Evolutionary conservation across 2,888 invertebrate genomes (phyloP).

Genomic region (Agriopis marginaria): DNA sequence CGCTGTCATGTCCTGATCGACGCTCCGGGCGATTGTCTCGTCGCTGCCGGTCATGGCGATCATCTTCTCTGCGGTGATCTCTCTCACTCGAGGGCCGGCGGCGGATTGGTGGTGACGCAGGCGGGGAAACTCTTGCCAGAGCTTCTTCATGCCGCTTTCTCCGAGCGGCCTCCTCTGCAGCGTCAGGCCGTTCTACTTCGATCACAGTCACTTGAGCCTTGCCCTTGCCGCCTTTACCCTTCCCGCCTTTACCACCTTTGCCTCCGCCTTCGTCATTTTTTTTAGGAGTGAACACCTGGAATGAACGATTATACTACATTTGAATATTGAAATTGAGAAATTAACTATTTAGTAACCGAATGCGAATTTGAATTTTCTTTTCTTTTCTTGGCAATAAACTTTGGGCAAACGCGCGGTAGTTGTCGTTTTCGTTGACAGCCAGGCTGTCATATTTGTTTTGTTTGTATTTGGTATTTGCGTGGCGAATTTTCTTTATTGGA

Average conservation of each 20-base stretch:
- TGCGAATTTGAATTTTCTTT: too few species aligned
- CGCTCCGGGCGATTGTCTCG: conserved; percentile 53
- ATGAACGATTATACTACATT: conserved; percentile 25
- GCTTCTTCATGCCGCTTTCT: conserved; percentile 75
- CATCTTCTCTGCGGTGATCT: conserved; percentile 62
- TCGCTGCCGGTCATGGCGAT: conserved; percentile 60
- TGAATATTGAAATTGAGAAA: background rate
- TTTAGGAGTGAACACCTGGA: conserved; percentile 82
- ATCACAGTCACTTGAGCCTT: conserved; percentile 91
- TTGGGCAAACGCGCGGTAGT: too few species aligned
- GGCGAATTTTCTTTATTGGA: too few species aligned
- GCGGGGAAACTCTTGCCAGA: conserved; percentile 71
- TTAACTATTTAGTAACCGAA: background rate
- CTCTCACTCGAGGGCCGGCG: conserved; percentile 55
- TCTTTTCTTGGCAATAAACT: too few species aligned
- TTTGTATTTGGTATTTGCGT: too few species aligned
- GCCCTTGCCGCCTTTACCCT: conserved; percentile 90
- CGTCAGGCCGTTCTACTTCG: conserved; percentile 81
- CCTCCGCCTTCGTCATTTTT: conserved; percentile 90
- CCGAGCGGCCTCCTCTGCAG: conserved; percentile 70
- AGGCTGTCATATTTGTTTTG: too few species aligned
- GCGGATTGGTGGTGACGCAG: conserved; percentile 61
- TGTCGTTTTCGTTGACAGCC: too few species aligned
- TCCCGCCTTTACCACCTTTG: conserved; percentile 90
- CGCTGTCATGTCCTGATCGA: conserved; percentile 29